phyloP scores from a whole-genome alignment of 2,113 vertebrate species.

The Daubentonia madagascariensis region DNA sequence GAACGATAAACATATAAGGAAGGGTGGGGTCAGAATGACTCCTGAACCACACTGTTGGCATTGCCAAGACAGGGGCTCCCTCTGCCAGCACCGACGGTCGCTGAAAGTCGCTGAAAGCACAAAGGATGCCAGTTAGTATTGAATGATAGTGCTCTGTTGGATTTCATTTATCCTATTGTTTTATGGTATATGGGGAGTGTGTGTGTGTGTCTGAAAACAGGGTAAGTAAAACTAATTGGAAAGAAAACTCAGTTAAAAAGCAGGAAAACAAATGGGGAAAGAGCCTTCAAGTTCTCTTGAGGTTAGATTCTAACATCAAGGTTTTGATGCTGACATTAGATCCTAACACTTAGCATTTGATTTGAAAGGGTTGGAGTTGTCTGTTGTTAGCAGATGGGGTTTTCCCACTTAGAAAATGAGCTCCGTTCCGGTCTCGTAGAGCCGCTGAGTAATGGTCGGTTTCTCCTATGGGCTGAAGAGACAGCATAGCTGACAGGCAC shows the following conservation, averaged over 20 bases:
- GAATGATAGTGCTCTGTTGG: neutral
- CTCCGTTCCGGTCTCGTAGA: neutral
- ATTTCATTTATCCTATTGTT: neutral
- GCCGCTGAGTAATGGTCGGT: neutral
- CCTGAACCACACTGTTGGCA: neutral
- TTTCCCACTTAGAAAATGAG: neutral
- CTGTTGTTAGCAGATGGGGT: neutral
- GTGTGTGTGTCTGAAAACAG: neutral
- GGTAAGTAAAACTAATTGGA: neutral
- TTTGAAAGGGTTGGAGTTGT: neutral
- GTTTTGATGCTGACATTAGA: neutral
- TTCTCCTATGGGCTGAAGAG: neutral
- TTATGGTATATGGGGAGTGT: neutral
- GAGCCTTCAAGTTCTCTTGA: neutral
- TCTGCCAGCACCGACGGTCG: fast-evolving
- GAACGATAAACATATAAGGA: neutral
- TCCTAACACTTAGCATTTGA: neutral
- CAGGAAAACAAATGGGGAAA: neutral
- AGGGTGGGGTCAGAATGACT: neutral
- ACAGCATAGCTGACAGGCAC: neutral
- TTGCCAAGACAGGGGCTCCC: neutral
- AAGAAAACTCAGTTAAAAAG: constrained; percentile 2
- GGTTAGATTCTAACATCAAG: neutral
- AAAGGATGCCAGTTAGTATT: neutral
- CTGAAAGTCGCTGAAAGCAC: neutral